phyloP scores from a whole-genome alignment of 1,140 invertebrate genomes.

The Drosophila burlai region DNA sequence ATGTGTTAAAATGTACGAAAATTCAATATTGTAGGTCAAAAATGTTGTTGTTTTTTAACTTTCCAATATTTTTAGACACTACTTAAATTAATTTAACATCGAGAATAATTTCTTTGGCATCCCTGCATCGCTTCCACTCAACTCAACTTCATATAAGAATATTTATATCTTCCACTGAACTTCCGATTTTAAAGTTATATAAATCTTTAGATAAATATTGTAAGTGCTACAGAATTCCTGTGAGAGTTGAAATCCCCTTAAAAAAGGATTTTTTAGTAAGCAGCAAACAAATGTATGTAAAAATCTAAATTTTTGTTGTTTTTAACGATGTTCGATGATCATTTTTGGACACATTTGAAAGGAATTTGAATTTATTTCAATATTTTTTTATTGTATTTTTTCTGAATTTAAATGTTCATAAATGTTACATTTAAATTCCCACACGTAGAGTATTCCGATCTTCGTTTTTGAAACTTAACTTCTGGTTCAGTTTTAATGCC shows the following conservation, averaged over 20 bases:
- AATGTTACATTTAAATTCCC: background rate
- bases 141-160: no score
- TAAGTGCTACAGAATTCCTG: background rate
- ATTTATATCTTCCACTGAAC: background rate
- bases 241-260: background rate
- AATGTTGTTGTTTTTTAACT: no score
- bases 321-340: no score
- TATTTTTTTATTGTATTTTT: background rate
- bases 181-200: background rate
- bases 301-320: no score
- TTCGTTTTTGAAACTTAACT: slow-evolving; percentile 2
- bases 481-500: slow-evolving; percentile 59
- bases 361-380: background rate
- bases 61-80: background rate
- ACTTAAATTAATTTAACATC: background rate
- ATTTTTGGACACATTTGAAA: background rate
- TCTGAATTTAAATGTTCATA: no score
- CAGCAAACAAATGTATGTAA: no score
- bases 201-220: background rate
- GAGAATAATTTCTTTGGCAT: background rate
- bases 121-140: no score
- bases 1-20: no score
- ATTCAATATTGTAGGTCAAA: no score
- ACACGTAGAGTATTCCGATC: slow-evolving; percentile 14
- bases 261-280: background rate